Evolutionary conservation across 2,888 invertebrate species (phyloP).

Genomic region (Cataglyphis rosenhaueri): DNA sequence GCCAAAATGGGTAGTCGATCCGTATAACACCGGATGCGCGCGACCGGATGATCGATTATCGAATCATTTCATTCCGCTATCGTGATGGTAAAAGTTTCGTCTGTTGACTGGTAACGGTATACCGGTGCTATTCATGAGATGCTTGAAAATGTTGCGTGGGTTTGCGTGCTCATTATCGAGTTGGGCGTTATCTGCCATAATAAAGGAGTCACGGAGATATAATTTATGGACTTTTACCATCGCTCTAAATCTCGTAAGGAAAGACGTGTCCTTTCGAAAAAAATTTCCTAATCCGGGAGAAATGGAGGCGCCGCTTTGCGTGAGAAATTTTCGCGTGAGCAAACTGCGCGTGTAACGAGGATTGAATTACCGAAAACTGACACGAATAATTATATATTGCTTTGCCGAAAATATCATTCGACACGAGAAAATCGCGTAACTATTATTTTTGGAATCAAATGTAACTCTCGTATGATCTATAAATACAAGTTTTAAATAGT

Average conservation of each 20-base stretch:
- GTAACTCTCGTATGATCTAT: conserved; percentile 11
- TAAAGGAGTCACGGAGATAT: not conserved
- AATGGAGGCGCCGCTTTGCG: not conserved
- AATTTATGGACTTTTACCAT: conserved; percentile 26
- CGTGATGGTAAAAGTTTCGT: conserved; percentile 52
- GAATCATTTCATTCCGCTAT: conserved; percentile 43
- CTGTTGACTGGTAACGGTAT: conserved; percentile 60
- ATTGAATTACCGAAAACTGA: conserved; percentile 44
- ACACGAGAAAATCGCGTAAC: conserved; percentile 41
- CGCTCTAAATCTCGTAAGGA: not conserved
- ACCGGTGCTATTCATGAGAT: conserved; percentile 17
- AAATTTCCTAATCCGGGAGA: not conserved
- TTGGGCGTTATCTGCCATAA: conserved; percentile 10
- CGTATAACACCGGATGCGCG: conserved; percentile 32
- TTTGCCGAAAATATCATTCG: conserved; percentile 35
- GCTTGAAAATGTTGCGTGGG: conserved; percentile 57
- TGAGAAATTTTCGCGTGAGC: not conserved
- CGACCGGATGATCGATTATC: conserved; percentile 55
- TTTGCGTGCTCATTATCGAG: conserved; percentile 57
- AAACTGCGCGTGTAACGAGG: not conserved
- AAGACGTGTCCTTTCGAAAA: not conserved
- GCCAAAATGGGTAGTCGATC: not conserved
- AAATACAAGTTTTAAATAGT: conserved; percentile 16
- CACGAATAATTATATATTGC: conserved; percentile 42
- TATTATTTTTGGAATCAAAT: conserved; percentile 41